phyloP scores from a whole-genome alignment of 2,797 vertebrate genomes.

The Valencia hispanica region DNA sequence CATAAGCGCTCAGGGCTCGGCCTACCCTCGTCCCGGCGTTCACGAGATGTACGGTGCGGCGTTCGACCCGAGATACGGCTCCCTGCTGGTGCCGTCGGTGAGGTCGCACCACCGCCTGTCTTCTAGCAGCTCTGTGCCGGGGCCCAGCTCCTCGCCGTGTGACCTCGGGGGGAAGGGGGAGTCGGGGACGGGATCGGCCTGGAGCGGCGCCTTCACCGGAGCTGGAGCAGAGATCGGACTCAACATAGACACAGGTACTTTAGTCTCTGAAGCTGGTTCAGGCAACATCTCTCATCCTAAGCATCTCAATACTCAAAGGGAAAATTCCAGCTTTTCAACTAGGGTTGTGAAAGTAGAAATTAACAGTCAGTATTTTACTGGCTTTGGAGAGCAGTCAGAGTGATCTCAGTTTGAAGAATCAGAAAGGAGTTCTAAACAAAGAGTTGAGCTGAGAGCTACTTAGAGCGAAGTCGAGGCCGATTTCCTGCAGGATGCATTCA shows the following conservation, averaged over 20 bases:
- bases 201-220: constrained; percentile 87
- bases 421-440: neutral
- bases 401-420: neutral
- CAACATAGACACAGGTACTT: constrained; percentile 93
- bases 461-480: neutral
- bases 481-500: neutral
- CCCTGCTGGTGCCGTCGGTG: constrained; percentile 91
- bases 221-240: constrained; percentile 88
- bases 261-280: neutral
- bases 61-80: constrained; percentile 93
- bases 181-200: constrained; percentile 79
- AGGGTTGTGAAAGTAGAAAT: neutral
- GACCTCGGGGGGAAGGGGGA: constrained; percentile 91
- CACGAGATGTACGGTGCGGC: constrained; percentile 94
- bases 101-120: constrained; percentile 90
- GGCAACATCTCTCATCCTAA: neutral
- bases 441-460: neutral
- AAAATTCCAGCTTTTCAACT: too few relatives aligned
- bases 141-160: constrained; percentile 85
- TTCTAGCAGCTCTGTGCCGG: constrained; percentile 78
- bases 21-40: constrained; percentile 87
- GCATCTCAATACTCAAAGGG: neutral
- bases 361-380: neutral
- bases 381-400: neutral
- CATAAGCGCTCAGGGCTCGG: constrained; percentile 84